Evolutionary conservation across 2,113 vertebrate species (phyloP), one percentile per base, ranked within the genome.

Genomic region (Neolamprologus toae): DNA sequence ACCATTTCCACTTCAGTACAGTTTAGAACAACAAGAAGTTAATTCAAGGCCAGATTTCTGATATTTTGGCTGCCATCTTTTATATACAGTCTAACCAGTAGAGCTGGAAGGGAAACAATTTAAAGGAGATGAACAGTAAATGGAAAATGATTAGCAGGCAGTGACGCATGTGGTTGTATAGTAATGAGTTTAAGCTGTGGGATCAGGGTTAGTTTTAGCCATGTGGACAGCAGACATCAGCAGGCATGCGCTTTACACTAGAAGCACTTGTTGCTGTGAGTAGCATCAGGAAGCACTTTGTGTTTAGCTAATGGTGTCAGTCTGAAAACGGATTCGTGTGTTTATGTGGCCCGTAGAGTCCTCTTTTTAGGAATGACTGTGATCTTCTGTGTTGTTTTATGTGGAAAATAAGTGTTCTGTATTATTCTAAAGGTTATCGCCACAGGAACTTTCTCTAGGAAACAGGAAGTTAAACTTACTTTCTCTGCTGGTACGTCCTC

Each of bases 211-310:
- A 68, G 63, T 14, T 71, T 14, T 71, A 45, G 37, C 66, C 37
- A 42, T 42, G 66, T 42, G 40, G 21, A 16, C 21, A 3, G 13
- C 21, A 45, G 66, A 73, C 37, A 26, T 42, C 21, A 45, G 66
- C 13, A 73, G 37, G 0, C 37, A 45, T 45, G 68, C 37, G 0
- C n/a, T 45, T 26, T 42, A 73, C n/a, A 42, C 66, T 71, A 23
- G 66, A 42, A 71, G 3, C 5, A 71, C 66, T 71, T 71, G 35
- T 14, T 71, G 37, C 37, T 71, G n/a, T 23, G n/a, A 42, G 66
- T 68, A 71, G n/a, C 66, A 71, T 71, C n/a, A 71, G n/a, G 61
- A 66, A 66, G 19, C 31, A n/a, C 61, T 66, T 37, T 37, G 61
- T 66, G 66, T 71, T 71, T 71, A 71, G n/a, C 35, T 42, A 71